phyloP scores from a whole-genome alignment of 2,113 vertebrate genomes.

The Zosterops lateralis region DNA sequence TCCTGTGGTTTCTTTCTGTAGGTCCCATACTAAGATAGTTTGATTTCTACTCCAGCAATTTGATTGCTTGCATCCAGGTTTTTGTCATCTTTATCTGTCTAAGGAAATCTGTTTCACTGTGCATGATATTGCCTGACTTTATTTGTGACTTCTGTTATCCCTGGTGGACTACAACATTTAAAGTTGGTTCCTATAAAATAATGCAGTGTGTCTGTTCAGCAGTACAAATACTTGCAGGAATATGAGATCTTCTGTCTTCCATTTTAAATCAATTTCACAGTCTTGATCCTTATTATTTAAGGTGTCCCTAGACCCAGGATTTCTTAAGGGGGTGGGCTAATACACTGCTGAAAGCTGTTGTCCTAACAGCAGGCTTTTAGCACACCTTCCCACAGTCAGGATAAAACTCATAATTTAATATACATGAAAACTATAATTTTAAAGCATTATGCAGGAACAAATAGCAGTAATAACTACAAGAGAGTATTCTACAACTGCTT shows the following conservation, averaged over 20 bases:
- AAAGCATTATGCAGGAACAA: background rate
- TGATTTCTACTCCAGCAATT: background rate
- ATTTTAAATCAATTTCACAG: conserved; percentile 28
- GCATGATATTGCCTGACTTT: background rate
- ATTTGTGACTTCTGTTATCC: background rate
- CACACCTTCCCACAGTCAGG: background rate
- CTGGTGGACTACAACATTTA: background rate
- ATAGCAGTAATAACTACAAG: background rate
- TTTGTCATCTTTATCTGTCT: background rate
- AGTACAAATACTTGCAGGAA: background rate
- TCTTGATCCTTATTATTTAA: background rate
- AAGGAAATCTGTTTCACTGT: background rate
- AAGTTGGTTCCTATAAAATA: background rate
- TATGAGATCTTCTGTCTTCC: background rate
- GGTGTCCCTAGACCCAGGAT: background rate
- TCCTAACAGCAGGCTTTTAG: background rate
- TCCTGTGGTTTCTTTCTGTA: conserved; percentile 15
- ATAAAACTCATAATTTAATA: background rate
- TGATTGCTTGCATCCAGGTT: background rate
- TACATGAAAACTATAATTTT: background rate
- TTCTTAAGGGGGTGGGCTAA: background rate
- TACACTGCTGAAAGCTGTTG: background rate
- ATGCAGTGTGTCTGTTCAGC: background rate
- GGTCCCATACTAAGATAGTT: background rate
- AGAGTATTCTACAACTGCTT: background rate